Evolutionary conservation across 2,888 invertebrate genomes (phyloP).

Genomic region (Netelia inedita): DNA sequence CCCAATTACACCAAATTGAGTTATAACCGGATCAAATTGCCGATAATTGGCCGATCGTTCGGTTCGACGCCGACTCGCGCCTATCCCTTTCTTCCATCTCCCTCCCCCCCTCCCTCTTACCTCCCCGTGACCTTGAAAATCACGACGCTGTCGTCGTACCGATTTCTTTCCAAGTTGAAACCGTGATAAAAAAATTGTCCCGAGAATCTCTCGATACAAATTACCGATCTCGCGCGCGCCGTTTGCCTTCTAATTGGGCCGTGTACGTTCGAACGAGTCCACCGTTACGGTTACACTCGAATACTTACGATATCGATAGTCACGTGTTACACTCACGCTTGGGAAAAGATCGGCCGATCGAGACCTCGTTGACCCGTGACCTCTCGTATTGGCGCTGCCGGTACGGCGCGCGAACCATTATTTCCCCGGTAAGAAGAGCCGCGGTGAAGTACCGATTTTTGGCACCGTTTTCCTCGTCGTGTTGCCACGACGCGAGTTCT

Average conservation of each 20-base stretch:
- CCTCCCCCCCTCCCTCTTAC: constrained; percentile 35
- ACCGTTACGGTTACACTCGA: constrained; percentile 49
- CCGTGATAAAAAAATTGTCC: background rate
- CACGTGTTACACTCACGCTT: constrained; percentile 71
- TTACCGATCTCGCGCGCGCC: constrained; percentile 81
- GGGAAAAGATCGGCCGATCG: constrained; percentile 81
- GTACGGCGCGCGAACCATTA: background rate
- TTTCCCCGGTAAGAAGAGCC: background rate
- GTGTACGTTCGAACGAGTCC: constrained; percentile 57
- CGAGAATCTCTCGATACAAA: constrained; percentile 79
- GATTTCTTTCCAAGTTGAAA: constrained; percentile 10
- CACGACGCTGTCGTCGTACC: background rate
- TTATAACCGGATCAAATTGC: constrained; percentile 83
- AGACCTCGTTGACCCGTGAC: constrained; percentile 80
- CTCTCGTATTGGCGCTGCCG: constrained; percentile 48
- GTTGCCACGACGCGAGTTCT: background rate
- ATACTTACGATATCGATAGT: constrained; percentile 18
- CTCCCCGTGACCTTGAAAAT: background rate
- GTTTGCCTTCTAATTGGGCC: constrained; percentile 81
- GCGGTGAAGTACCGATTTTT: constrained; percentile 51
- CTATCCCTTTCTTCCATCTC: constrained; percentile 25
- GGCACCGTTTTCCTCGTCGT: constrained; percentile 17
- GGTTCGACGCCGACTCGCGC: constrained; percentile 74
- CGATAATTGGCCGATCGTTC: constrained; percentile 81
- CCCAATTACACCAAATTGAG: constrained; percentile 83